Conservation (phyloP, 1,140 invertebrate species). For the Heliconius eleuchia region DNA sequence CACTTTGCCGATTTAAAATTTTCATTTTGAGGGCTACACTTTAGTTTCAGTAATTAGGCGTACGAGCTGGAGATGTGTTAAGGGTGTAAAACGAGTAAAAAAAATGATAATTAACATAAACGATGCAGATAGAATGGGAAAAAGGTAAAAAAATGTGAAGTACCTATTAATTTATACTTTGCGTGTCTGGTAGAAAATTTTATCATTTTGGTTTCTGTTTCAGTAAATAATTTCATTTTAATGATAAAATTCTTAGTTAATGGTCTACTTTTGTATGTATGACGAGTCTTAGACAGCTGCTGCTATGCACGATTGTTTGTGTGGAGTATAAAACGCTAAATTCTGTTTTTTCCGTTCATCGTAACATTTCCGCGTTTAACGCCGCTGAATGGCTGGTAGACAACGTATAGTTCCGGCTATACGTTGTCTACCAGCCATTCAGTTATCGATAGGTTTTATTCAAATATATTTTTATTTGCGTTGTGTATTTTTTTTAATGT, state of each 20-base stretch:
- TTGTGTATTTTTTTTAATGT: no score
- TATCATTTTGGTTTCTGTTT: neutral
- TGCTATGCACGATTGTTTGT: no score
- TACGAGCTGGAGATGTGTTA: neutral
- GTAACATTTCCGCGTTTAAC: no score
- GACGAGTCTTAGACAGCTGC: no score
- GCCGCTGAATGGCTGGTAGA: no score
- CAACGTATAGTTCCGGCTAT: no score
- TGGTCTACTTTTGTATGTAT: neutral
- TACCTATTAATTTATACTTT: neutral
- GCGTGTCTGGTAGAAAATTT: neutral
- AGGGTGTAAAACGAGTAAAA: neutral
- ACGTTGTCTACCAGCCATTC: no score
- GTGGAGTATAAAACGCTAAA: no score
- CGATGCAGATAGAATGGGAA: neutral
- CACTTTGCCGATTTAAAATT: neutral
- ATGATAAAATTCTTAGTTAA: neutral
- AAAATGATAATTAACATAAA: conserved; percentile 10
- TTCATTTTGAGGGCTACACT: neutral
- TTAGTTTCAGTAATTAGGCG: neutral
- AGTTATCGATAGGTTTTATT: no score
- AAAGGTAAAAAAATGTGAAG: neutral
- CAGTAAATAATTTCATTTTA: neutral
- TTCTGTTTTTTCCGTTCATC: no score
- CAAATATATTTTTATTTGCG: no score